Base-by-base conservation (phyloP, 1,140 invertebrate species). In the Euschistus heros region DNA sequence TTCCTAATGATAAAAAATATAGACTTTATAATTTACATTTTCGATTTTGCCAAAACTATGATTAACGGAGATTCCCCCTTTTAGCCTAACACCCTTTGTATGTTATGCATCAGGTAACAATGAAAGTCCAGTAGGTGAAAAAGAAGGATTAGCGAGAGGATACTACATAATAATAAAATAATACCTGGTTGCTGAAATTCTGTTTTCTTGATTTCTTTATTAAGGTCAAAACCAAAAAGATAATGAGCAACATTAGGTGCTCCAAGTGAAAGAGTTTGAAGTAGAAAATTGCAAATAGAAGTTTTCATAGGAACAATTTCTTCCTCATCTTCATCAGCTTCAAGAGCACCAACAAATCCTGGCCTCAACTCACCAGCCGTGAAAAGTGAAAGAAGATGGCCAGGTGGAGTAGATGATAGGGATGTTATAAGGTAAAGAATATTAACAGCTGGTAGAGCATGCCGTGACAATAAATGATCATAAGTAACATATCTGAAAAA, bases 261-360 rank as follows among this genome's bases (percentile, higher is more conserved):
- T 1, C 86, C 82, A 59, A 88, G 82, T 3, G 79, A 79, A 52
- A 95, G 78, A 72, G 87, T 86, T 68, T 86, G 81, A 73, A 91
- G 83, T 69, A 95, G 73, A 10, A 95, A 75, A 65, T 83, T 76
- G 0, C 94, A 73, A 62, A 94, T 84, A 17, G 80, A 80, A 72
- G 81, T 84, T 76, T 82, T 88, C 67, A 80, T 83, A 73, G 75
- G 70, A 24, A 62, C 64, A 27, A 69, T 46, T 8, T 74, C 69
- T 65, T 72, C 68, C 61, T 74, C 71, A 2, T 70, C 69, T 69
- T 80, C 80, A 62, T 91, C 88, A 63, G 79, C 78, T 71, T 95
- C 92, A 46, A 96, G 73, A 72, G 89, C 90, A 71, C 94, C 89
- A 26, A 95, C 91, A 78, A 95, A 94, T 0, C 88, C 89, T 72